Evolutionary conservation across 1,140 invertebrate species (phyloP).

Genomic region (Halictus rubicundus): DNA sequence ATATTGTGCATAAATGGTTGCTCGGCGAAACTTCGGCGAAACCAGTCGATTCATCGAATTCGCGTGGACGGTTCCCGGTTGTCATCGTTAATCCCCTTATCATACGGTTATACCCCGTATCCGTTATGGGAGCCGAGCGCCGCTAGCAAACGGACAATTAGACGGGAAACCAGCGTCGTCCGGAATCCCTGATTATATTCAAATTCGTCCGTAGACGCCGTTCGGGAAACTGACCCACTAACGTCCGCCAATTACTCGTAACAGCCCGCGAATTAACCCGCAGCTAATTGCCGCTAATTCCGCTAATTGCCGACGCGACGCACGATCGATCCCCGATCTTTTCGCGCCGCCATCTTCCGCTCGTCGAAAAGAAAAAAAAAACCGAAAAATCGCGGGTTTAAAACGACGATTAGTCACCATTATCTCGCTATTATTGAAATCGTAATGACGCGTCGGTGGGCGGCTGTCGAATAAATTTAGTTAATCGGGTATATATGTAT

Average conservation of each 20-base stretch:
- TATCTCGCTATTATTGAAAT: no score
- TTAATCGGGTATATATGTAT: no score
- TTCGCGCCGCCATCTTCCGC: conserved; percentile 38
- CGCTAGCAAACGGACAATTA: conserved; percentile 38
- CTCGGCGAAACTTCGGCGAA: no score
- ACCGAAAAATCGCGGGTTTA: no score
- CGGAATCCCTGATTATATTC: conserved; percentile 52
- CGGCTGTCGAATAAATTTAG: no score
- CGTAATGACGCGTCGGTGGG: no score
- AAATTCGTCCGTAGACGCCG: conserved; percentile 48
- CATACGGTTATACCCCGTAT: neutral
- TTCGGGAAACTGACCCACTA: conserved; percentile 61
- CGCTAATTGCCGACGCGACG: conserved; percentile 68
- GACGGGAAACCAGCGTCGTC: conserved; percentile 19
- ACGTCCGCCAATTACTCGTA: conserved; percentile 73
- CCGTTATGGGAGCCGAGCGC: neutral
- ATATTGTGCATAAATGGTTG: no score
- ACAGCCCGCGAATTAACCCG: conserved; percentile 73
- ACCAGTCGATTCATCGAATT: neutral
- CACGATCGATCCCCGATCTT: conserved; percentile 72
- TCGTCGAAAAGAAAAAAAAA: no score
- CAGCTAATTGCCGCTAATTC: conserved; percentile 74
- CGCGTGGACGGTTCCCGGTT: neutral
- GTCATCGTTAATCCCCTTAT: neutral
- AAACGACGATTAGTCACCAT: no score